phyloP scores from a whole-genome alignment of 2,113 vertebrate genomes.

The Microtus montanus region DNA sequence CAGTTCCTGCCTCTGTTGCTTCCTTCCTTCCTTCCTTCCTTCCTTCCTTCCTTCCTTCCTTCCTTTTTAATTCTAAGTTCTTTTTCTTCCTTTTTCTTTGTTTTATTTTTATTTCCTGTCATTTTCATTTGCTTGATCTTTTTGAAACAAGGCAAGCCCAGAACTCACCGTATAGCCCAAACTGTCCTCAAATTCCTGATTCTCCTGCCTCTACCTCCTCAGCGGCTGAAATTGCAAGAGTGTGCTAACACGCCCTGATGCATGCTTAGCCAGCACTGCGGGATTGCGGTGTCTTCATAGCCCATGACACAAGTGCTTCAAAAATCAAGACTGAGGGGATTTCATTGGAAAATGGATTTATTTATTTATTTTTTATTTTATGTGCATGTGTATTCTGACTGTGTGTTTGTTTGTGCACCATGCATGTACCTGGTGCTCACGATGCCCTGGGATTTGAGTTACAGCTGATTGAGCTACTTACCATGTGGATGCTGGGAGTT shows the following conservation, averaged over 20 bases:
- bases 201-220: background rate
- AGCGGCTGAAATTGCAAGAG: background rate
- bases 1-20: background rate
- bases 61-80: background rate
- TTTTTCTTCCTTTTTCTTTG: background rate
- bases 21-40: too few relatives aligned
- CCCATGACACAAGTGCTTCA: background rate
- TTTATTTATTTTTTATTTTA: background rate
- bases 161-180: background rate
- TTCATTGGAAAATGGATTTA: background rate
- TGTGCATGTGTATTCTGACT: background rate
- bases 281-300: background rate
- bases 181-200: background rate
- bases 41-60: background rate
- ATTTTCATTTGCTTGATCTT: background rate
- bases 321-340: background rate
- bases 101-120: background rate
- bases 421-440: too few relatives aligned
- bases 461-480: background rate
- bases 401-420: too few relatives aligned
- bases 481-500: background rate
- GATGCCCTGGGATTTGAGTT: background rate
- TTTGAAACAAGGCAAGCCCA: background rate
- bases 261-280: background rate
- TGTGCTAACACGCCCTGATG: background rate